phyloP scores from a whole-genome alignment of 2,888 invertebrate species.

The Orgyia antiqua region DNA sequence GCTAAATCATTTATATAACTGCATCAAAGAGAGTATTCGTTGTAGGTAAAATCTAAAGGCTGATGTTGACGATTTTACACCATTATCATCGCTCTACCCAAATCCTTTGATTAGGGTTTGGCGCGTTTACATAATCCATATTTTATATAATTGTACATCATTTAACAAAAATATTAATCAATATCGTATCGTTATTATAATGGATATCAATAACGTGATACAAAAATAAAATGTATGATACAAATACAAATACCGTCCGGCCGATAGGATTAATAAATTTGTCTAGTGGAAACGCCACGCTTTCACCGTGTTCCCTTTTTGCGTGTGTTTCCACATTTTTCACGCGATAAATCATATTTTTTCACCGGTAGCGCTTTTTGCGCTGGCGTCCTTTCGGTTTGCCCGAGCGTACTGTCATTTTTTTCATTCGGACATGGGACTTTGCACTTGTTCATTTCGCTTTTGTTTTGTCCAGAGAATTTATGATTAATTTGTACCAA shows the following conservation, averaged over 20 bases:
- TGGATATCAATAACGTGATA: neutral
- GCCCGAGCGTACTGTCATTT: slow-evolving; percentile 71
- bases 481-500: slow-evolving; percentile 58
- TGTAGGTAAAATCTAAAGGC: too few relatives aligned
- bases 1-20: too few relatives aligned
- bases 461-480: slow-evolving; percentile 65
- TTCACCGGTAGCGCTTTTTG: slow-evolving; percentile 75
- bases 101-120: too few relatives aligned
- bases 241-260: slow-evolving; percentile 45
- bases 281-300: slow-evolving; percentile 69
- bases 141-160: too few relatives aligned
- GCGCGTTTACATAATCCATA: too few relatives aligned
- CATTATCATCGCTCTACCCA: too few relatives aligned
- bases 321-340: slow-evolving; percentile 78
- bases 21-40: too few relatives aligned
- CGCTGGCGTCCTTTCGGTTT: slow-evolving; percentile 69
- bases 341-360: slow-evolving; percentile 78
- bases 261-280: slow-evolving; percentile 74
- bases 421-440: slow-evolving; percentile 69
- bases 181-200: neutral
- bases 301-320: slow-evolving; percentile 69
- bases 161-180: neutral
- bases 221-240: slow-evolving; percentile 28
- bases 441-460: slow-evolving; percentile 62
- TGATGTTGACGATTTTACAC: too few relatives aligned